Evolutionary conservation across 2,113 vertebrate species (phyloP), one percentile per base, ranked within the genome.

Genomic region (Cyanistes caeruleus): DNA sequence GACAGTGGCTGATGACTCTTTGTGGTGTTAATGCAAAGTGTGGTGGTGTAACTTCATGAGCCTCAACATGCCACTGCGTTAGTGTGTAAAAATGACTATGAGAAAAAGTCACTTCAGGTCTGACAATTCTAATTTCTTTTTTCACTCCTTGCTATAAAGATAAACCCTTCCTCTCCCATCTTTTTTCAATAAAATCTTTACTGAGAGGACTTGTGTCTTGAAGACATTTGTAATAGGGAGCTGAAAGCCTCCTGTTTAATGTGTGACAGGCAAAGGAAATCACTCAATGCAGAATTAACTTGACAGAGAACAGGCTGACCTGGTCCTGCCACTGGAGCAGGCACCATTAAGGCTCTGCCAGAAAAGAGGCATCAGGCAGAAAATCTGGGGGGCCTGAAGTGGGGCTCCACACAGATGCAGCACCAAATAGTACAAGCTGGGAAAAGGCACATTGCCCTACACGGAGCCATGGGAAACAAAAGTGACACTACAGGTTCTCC

Each of bases 341-440:
- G 31, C 16, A 48, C 5, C 1, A 3, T 46, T 31, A 24, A 0
- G 0, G 20, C 31, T 63, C 33, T 91, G 17, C 15, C 16, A 10
- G 51, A 48, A 83, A 60, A 48, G 41, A 79, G 23, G 52, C 48
- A 67, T 43, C 43, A 48, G 56, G 28, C 41, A 75, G 67, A 62
- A 85, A 49, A 53, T 48, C 52, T 39, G 51, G 20, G 37, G 8
- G 75, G 7, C 52, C 67, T 58, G 43, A 58, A 35, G 2, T 48
- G 30, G 46, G 43, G 13, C 7, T 84, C 13, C 27, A 39, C 27
- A 11, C 5, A 67, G 48, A 72, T 76, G 55, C 1, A 5, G 13
- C 30, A 67, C 25, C 25, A 65, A 79, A 41, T 23, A 10, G 8
- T 21, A 46, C 13, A 18, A 8, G 1, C 20, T 65, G 37, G 37